Evolutionary conservation across 2,888 invertebrate species (phyloP), one percentile per base, ranked within the genome.

Genomic region (Liopterus haemorrhoidalis): DNA sequence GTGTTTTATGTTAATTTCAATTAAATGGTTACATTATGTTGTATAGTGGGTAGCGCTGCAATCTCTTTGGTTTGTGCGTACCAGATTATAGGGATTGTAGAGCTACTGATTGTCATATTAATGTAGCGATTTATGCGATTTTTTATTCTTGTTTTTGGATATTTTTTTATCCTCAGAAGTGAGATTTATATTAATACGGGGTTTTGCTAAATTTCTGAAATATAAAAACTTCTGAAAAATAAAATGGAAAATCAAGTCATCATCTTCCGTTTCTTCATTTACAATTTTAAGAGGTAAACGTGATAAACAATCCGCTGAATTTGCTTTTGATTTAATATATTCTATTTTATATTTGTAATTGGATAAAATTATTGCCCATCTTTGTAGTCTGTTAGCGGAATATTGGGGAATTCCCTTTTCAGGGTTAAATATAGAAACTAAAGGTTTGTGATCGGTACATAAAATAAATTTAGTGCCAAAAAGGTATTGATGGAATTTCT

Each of bases 311-410:
- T 32, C 16, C n/a, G 32, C 32, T 18, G 9, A 18, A 32, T 3
- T 16, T n/a, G 8, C 2, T 32, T 32, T 19, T 5, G 32, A 32
- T 16, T 32, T 32, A 12, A 15, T 11, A 32, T 32, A 32, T 32
- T 32, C 32, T 3, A 32, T 32, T n/a, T 15, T 8, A 32, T 32
- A 32, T 32, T 11, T 9, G n/a, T 32, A 32, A 32, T 32, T 32
- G 5, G 32, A 32, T 11, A 32, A 32, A 32, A n/a, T n/a, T n/a
- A n/a, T 22, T 5, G 36, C 36, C 36, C 3, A 36, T 21, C 36
- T 16, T 12, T 19, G 11, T 12, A 36, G 22, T n/a, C 36, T 9
- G 22, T 21, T 36, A 11, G 20, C 21, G 8, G 36, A 8, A 21
- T 11, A 20, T 2, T 36, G 36, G 12, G 36, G 21, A 11, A 36